Percentiles rank a stretch among this genome's conserved stretches.
These are phyloP conservation scores for Catharus bicknelli DNA, from an alignment of 2,113 vertebrate species.

Conservation along the genomic window DNA sequence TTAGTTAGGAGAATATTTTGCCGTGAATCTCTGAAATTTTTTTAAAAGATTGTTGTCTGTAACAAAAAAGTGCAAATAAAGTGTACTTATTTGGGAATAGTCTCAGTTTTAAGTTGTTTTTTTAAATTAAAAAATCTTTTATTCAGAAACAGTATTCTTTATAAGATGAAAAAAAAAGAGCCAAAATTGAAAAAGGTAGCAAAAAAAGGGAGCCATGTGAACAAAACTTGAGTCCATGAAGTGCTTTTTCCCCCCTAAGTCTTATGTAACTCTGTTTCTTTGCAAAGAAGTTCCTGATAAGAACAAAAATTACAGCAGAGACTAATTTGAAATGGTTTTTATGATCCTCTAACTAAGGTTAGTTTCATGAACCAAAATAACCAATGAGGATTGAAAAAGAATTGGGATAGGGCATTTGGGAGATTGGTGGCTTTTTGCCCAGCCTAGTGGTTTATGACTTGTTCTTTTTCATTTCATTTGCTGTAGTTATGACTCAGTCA, in stretches of 20 bases:
- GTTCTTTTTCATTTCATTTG: constrained; percentile 7
- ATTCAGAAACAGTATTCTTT: neutral
- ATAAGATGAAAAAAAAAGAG: neutral
- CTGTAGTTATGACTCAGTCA: neutral
- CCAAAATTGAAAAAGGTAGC: fast-evolving
- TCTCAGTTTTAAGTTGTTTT: neutral
- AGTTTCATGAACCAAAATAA: constrained; percentile 30
- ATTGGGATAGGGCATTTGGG: neutral
- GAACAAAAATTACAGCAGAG: neutral
- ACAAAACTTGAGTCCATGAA: neutral
- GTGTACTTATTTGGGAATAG: neutral
- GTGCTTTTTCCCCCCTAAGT: neutral
- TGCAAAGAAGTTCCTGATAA: neutral
- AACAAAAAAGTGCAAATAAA: neutral
- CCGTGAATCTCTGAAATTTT: neutral
- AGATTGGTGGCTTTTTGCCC: neutral
- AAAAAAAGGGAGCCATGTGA: fast-evolving
- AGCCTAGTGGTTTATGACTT: constrained; percentile 2
- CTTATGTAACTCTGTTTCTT: neutral
- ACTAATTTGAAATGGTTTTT: neutral
- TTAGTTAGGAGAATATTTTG: neutral
- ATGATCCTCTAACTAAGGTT: neutral
- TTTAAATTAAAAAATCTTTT: neutral
- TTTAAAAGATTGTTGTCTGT: neutral
- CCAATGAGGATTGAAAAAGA: neutral